phyloP scores from a whole-genome alignment of 2,113 vertebrate genomes.

The Oryzias woworae region DNA sequence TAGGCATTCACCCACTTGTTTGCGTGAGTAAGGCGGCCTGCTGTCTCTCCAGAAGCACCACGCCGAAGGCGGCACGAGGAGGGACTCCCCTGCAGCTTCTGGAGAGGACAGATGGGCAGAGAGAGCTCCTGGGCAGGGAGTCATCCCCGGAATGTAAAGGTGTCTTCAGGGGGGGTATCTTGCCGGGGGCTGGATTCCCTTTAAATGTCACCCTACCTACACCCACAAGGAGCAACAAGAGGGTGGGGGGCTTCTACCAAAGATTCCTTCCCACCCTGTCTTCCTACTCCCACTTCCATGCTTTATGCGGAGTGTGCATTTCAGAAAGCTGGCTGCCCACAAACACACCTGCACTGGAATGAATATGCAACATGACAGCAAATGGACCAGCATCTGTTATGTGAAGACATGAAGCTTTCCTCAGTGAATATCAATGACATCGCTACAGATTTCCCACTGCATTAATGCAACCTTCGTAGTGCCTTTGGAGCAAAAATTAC shows the following conservation, averaged over 20 bases:
- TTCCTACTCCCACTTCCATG: constrained; percentile 42
- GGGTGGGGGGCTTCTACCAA: constrained; percentile 64
- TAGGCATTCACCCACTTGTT: constrained; percentile 48
- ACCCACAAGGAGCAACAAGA: constrained; percentile 60
- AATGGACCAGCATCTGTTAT: constrained; percentile 66
- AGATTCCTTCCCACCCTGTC: constrained; percentile 37
- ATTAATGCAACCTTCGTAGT: constrained; percentile 35
- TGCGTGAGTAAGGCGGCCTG: background rate
- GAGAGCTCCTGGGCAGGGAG: constrained; percentile 78
- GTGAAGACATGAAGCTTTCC: constrained; percentile 46
- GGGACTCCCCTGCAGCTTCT: constrained; percentile 23
- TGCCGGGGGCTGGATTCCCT: constrained; percentile 63
- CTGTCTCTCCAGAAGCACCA: constrained; percentile 11
- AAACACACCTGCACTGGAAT: constrained; percentile 67
- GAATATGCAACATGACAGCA: constrained; percentile 59
- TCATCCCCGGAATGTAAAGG: constrained; percentile 77
- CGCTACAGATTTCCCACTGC: constrained; percentile 41
- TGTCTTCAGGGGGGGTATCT: constrained; percentile 62
- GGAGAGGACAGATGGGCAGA: constrained; percentile 73
- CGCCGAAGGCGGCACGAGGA: constrained; percentile 12
- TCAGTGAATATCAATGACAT: constrained; percentile 66
- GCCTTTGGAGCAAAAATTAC: constrained; percentile 35
- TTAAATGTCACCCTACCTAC: constrained; percentile 69
- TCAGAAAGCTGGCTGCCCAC: constrained; percentile 60
- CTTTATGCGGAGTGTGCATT: constrained; percentile 70